Evolutionary conservation across 2,888 invertebrate genomes (phyloP).

Genomic region (Megamerina dolium): DNA sequence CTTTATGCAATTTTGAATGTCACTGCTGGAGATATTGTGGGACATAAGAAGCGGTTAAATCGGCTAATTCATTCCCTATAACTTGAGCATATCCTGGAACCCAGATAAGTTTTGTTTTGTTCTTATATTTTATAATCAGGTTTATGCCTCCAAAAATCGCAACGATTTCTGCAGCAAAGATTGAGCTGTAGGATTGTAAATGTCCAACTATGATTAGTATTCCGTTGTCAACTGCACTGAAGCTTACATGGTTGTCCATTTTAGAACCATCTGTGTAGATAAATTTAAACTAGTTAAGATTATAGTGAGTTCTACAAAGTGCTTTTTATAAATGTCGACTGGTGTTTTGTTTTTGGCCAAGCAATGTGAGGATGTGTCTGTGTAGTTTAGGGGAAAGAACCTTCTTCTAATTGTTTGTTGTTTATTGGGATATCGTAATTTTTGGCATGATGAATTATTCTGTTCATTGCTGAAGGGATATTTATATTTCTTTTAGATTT

Average conservation of each 20-base stretch:
- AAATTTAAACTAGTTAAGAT: background rate
- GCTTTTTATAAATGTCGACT: background rate
- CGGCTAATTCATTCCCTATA: too few relatives aligned
- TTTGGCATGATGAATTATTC: too few relatives aligned
- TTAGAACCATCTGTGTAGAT: too few relatives aligned
- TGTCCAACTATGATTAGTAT: background rate
- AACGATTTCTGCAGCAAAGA: background rate
- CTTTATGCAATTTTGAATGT: too few relatives aligned
- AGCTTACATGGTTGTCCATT: background rate
- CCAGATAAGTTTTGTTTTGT: conserved; percentile 1
- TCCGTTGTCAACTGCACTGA: too few relatives aligned
- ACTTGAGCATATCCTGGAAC: too few relatives aligned
- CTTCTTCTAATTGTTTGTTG: too few relatives aligned
- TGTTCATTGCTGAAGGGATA: background rate
- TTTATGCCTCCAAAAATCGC: background rate
- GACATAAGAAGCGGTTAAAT: background rate
- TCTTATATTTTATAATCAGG: background rate
- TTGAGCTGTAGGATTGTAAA: background rate
- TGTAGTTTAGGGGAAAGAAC: too few relatives aligned
- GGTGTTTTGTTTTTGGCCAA: too few relatives aligned
- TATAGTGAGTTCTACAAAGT: background rate
- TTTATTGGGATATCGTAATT: too few relatives aligned
- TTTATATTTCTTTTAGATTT: background rate
- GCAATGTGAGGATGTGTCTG: too few relatives aligned
- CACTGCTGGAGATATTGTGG: too few relatives aligned